Evolutionary conservation across 1,140 invertebrate genomes (phyloP), one percentile per base, ranked within the genome.

Genomic region (Pristionchus pacificus): DNA sequence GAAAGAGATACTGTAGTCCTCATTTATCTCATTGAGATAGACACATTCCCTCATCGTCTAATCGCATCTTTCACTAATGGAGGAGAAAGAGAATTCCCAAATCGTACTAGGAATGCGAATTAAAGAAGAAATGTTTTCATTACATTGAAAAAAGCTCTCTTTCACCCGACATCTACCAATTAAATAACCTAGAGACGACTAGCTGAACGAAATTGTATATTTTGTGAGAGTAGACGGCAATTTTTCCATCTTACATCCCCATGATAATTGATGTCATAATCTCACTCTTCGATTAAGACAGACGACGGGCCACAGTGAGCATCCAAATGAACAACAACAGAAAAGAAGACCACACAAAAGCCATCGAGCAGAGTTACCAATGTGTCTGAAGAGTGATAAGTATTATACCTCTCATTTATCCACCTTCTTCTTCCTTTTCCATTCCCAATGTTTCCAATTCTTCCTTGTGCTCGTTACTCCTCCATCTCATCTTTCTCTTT

Each of bases 321-420:
- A 83, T 0, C 82, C 79, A 15, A 84, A 60, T 13, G 80, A 83
- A 61, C 81, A 83, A 58, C 81, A 83, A 64, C 81, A 83, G 66
- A 83, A 84, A 1, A 83, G 61, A 25, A 82, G 66, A 30, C 81
- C 81, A 67, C 81, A 83, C 6, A 83, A 27, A 27, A 83, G 68
- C 81, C 81, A 83, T 13, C 80, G 72, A 33, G 77, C 32, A 57
- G 79, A 69, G 19, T 60, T 64, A 28, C 63, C 65, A 27, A 80
- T 77, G 24, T 70, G 80, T 38, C 75, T 68, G 49, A 49, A 49
- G 38, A 19, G 19, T 6, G 38, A 49, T 10, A 10, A 10, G 38
- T 19, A 49, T 49, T 19, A 49, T 49, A 19, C 19, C 6, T 49
- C 38, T 6, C 6, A 49, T 10, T 19, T 6, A 49, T 49, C 6